Conservation (phyloP, 2,888 invertebrate species). For the Achlya flavicornis region DNA sequence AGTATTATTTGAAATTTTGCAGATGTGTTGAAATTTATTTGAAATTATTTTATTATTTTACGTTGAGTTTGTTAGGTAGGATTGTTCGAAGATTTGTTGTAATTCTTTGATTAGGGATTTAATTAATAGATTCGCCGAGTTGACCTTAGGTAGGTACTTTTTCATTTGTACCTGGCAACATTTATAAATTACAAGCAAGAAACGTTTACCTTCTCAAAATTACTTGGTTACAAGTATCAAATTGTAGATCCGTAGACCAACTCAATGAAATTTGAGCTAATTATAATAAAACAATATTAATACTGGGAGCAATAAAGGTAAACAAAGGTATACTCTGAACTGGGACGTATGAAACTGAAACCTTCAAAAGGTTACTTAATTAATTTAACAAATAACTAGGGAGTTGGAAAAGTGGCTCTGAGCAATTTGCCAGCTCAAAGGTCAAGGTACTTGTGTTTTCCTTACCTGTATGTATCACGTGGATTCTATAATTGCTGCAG, state of each 20-base stretch:
- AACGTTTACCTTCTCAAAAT: too few species aligned
- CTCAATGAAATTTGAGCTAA: not conserved
- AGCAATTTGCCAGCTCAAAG: not conserved
- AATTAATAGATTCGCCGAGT: too few species aligned
- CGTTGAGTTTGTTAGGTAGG: too few species aligned
- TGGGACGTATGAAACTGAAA: constrained; percentile 6
- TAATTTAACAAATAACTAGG: constrained; percentile 7
- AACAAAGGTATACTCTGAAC: not conserved
- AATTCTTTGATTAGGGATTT: too few species aligned
- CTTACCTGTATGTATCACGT: not conserved
- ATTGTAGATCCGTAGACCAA: not conserved
- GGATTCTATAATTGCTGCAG: not conserved
- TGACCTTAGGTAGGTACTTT: too few species aligned
- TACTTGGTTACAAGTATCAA: not conserved
- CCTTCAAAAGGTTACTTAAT: not conserved
- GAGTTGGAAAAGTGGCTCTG: not conserved
- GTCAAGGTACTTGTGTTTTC: constrained; percentile 6
- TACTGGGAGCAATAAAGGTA: constrained; percentile 4
- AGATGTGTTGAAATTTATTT: too few species aligned
- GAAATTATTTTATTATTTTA: too few species aligned
- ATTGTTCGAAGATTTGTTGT: too few species aligned
- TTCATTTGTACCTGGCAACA: too few species aligned
- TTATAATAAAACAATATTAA: constrained; percentile 1
- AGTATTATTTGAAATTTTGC: too few species aligned
- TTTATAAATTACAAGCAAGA: too few species aligned